phyloP scores from a whole-genome alignment of 2,888 invertebrate genomes.

The Heliconius ismenius region DNA sequence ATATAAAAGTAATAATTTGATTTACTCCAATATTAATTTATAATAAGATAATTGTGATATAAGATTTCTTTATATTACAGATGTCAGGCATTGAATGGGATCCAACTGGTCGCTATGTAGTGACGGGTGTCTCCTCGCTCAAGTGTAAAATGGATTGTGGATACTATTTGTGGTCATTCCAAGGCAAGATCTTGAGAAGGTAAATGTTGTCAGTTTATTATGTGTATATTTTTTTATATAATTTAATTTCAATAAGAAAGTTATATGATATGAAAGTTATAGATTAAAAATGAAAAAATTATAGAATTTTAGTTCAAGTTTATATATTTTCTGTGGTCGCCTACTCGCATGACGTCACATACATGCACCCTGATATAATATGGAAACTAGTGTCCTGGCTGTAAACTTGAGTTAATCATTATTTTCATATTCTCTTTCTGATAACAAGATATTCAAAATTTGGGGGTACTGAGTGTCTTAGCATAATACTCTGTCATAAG shows the following conservation, averaged over 20 bases:
- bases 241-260: background rate
- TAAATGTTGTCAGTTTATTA: slow-evolving; percentile 44
- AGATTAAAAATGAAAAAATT: too few relatives aligned
- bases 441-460: too few relatives aligned
- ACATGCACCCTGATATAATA: too few relatives aligned
- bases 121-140: slow-evolving; percentile 96
- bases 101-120: slow-evolving; percentile 98
- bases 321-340: too few relatives aligned
- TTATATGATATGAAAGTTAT: background rate
- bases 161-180: slow-evolving; percentile 99
- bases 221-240: slow-evolving; percentile 7
- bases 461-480: too few relatives aligned
- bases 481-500: too few relatives aligned
- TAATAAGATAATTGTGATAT: background rate
- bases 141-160: slow-evolving; percentile 96
- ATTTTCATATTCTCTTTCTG: too few relatives aligned
- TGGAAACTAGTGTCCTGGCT: too few relatives aligned
- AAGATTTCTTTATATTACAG: slow-evolving; percentile 49
- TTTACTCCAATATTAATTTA: background rate
- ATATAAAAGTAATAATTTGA: background rate
- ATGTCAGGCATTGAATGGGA: slow-evolving; percentile 99
- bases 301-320: too few relatives aligned
- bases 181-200: slow-evolving; percentile 86
- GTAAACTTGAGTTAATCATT: too few relatives aligned
- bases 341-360: too few relatives aligned